Base-by-base conservation (phyloP, 1,140 invertebrate genomes). In the Zaprionus vittiger region DNA sequence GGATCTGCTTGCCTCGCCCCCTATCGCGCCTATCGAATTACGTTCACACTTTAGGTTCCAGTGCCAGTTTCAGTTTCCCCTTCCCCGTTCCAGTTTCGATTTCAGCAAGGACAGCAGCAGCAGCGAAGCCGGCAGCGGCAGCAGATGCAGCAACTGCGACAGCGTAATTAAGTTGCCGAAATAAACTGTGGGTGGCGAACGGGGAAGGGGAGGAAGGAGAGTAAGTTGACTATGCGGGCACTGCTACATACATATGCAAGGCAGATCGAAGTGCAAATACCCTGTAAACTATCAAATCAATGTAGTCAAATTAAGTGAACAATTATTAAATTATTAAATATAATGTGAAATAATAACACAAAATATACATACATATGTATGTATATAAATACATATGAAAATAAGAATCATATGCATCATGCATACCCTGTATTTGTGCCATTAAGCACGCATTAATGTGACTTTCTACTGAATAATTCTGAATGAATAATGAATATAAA, bases 21-120 rank as follows among this genome's bases (percentile, higher is more conserved):
- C 31, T 41, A 44, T 47, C 41, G 41, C 41, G n/a, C 6, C 41
- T 47, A 47, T 52, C 47, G 22, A 52, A 52, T 52, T 52, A 52
- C 47, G 47, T 24, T 52, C 22, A 52, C 47, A 52, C 47, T 24
- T 47, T 22, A 20, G 20, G 47, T 24, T 52, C 20, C 47, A 49
- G 20, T 49, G 11, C 15, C 47, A 1, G 20, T 12, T 49, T 9
- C 44, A 9, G 17, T 9, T 20, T 5, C 7, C 15, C 5, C 38
- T n/a, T 15, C 38, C 15, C 9, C 9, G 6, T 52, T 52, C 47
- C 47, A 52, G 47, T 24, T 24, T 52, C 47, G 47, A 52, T 52
- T 52, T 52, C 47, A 52, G 47, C 47, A 22, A 22, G 47, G 22
- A 22, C 47, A 12, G 20, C 17, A 44, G 37, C 14, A 17, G 7